Base-by-base conservation (phyloP, 2,797 vertebrate genomes). In the Avahi laniger region DNA sequence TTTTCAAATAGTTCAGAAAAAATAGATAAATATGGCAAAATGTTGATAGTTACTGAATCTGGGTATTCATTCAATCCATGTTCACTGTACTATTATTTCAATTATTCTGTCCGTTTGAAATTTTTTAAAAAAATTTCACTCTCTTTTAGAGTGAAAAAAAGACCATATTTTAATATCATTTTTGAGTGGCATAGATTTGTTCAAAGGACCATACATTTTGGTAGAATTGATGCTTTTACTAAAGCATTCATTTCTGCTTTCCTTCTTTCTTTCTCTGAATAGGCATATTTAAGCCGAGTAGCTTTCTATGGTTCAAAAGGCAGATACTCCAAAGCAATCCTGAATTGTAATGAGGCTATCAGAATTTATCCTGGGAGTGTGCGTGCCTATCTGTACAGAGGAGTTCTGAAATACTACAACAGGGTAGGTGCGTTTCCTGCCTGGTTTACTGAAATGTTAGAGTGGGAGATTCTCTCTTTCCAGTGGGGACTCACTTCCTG, bases 271-370 rank as follows among this genome's bases (percentile, higher is more conserved):
- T 96, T 82, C 69, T 90, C 76, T 95, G 69, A 96, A 95, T 95
- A 99, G 99, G 98, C 98, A 28, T 99, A 99, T 96, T 98, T 99
- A 98, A 98, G 98, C 92, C 97, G 98, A 92, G 99, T 98, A 57
- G 97, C 98, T 92, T 99, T 98, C 97, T 99, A 98, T 89, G 99
- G 98, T 73, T 97, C 97, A 61, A 98, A 98, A 96, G 98, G 98
- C 24, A 98, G 98, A 97, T 99, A 98, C 80, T 98, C 98, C 15
- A 99, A 99, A 94, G 99, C 98, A 94, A 98, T 99, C 93, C 97
- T 99, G 93, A 99, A 98, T 92, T 99, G 99, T 97, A 99, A 98
- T 3, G 98, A 99, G 87, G 99, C 98, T 7, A 98, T 99, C 91
- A 98, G 90, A 97, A 98, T 99, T 93, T 97, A 98, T 95, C 99